Conservation (phyloP, 2,888 invertebrate genomes). For the Villa cingulata region DNA sequence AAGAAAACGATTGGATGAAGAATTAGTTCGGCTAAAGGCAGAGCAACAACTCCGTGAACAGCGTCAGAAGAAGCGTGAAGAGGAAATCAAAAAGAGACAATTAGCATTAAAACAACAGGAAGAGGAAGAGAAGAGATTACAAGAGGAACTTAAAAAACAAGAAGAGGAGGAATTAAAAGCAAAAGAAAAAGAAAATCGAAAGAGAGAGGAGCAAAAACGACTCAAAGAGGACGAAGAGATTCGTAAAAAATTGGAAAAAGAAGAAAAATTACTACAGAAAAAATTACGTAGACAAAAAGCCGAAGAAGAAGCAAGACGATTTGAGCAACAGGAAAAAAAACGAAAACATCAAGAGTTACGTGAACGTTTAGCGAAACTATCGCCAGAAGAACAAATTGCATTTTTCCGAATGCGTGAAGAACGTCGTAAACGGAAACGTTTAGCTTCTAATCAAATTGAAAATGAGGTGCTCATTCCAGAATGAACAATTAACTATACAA, state of each 20-base stretch:
- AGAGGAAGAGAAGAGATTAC: conserved; percentile 26
- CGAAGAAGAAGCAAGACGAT: conserved; percentile 14
- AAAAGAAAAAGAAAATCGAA: conserved; percentile 17
- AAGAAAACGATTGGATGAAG: conserved; percentile 23
- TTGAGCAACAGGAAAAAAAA: conserved; percentile 18
- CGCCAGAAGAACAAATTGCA: conserved; percentile 26
- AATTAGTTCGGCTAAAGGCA: conserved; percentile 24
- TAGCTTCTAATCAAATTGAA: conserved; percentile 4
- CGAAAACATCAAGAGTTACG: conserved; percentile 19
- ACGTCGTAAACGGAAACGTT: conserved; percentile 21
- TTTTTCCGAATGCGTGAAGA: conserved; percentile 27
- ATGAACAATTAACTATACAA: too few species aligned
- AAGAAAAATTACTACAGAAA: conserved; percentile 5
- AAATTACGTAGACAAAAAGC: conserved; percentile 9
- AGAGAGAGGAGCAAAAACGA: conserved; percentile 13
- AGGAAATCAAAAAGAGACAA: conserved; percentile 24
- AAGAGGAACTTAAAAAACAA: conserved; percentile 20
- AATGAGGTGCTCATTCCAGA: conserved; percentile 18
- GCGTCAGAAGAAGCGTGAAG: conserved; percentile 24
- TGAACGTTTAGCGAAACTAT: conserved; percentile 23
- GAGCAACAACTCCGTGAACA: conserved; percentile 24
- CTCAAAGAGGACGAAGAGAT: conserved; percentile 17
- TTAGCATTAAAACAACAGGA: conserved; percentile 21
- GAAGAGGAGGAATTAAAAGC: conserved; percentile 21
- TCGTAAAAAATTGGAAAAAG: conserved; percentile 4